These are phyloP conservation scores for Urocitellus parryii DNA, from an alignment of 2,113 vertebrate species.

Conservation along the genomic window DNA sequence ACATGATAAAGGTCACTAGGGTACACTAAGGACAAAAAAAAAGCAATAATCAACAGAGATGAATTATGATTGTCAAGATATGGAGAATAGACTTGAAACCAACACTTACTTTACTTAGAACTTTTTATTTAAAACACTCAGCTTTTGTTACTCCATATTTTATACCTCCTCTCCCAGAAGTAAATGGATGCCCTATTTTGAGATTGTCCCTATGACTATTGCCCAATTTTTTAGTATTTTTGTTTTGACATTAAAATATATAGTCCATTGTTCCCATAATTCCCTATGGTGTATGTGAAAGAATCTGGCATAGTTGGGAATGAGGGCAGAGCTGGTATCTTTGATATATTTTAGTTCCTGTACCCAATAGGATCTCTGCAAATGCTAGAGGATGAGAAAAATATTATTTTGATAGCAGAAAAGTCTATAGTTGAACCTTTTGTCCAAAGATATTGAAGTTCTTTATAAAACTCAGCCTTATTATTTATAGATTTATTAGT, in stretches of 20 bases:
- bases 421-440: not conserved
- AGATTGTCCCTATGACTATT: not conserved
- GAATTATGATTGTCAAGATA: not conserved
- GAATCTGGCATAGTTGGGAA: not conserved
- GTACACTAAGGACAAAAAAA: not conserved
- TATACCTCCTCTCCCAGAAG: not conserved
- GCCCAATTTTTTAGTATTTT: not conserved
- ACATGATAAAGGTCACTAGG: not conserved
- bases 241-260: not conserved
- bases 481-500: not conserved
- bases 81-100: not conserved
- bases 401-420: not conserved
- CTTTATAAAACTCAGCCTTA: not conserved
- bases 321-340: not conserved
- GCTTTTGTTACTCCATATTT: not conserved
- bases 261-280: not conserved
- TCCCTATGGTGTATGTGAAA: not conserved
- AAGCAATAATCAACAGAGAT: not conserved
- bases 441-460: not conserved
- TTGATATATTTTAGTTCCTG: not conserved
- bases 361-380: not conserved
- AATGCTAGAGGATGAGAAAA: not conserved
- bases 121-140: slow-evolving; percentile 2
- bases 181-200: slow-evolving; percentile 33
- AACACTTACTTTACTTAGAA: not conserved